A percentile compares a stretch with the other conserved stretches of the same genome.
Conservation (phyloP, 2,888 invertebrate species). For the Chalcis sispes region DNA sequence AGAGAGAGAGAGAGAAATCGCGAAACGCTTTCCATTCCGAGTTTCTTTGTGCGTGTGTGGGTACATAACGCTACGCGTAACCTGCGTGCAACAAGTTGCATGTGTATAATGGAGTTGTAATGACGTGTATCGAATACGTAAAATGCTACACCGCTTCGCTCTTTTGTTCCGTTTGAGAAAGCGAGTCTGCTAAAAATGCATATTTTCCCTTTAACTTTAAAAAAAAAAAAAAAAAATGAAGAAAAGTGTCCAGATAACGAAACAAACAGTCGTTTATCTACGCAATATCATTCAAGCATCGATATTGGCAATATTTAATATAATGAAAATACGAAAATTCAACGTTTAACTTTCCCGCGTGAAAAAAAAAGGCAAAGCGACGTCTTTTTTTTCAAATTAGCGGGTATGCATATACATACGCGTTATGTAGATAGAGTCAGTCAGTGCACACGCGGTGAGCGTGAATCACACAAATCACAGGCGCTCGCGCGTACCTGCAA, state of each 20-base stretch:
- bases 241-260: too few species aligned
- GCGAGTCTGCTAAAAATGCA: neutral
- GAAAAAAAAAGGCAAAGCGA: too few species aligned
- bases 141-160: too few species aligned
- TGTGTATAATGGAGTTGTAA: conserved; percentile 17
- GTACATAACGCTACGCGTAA: neutral
- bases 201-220: neutral
- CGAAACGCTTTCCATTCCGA: too few species aligned
- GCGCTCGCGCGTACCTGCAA: neutral
- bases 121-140: conserved; percentile 9
- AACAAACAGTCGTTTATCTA: too few species aligned
- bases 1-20: too few species aligned
- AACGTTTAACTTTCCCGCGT: too few species aligned
- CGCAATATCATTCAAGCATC: too few species aligned
- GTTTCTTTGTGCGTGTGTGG: neutral
- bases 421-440: too few species aligned
- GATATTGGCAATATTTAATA: too few species aligned
- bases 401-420: too few species aligned
- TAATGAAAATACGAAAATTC: too few species aligned
- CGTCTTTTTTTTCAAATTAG: conserved; percentile 13
- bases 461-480: conserved; percentile 9
- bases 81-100: conserved; percentile 21
- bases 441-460: neutral
- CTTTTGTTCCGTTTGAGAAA: neutral
- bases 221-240: neutral